Evolutionary conservation across 2,797 vertebrate species (phyloP).

Genomic region (Micropoecilia bifurca): DNA sequence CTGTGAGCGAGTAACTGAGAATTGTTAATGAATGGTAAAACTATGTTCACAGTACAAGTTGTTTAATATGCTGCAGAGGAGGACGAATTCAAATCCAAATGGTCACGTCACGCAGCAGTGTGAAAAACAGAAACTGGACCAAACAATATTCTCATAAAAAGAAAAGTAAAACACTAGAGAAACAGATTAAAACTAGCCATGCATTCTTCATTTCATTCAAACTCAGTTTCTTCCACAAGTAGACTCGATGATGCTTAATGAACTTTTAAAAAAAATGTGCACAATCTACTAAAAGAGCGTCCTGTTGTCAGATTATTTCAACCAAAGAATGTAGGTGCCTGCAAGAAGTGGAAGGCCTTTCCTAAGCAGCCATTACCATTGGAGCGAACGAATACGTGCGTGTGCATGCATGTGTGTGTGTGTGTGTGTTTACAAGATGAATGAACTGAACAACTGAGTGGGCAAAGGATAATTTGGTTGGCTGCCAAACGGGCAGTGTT

Average conservation of each 20-base stretch:
- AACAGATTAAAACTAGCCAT: background rate
- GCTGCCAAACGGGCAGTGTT: background rate
- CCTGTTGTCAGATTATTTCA: background rate
- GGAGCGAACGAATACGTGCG: background rate
- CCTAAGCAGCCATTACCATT: slow-evolving; percentile 27
- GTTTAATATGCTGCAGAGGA: background rate
- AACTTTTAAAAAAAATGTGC: background rate
- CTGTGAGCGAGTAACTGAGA: background rate
- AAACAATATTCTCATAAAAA: background rate
- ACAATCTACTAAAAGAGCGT: background rate
- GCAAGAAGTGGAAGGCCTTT: background rate
- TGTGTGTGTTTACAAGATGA: slow-evolving; percentile 39
- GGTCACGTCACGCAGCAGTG: background rate
- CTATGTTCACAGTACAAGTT: background rate
- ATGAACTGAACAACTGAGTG: background rate
- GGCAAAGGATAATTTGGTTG: slow-evolving; percentile 7
- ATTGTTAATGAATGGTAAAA: background rate
- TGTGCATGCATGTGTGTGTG: background rate
- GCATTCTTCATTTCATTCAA: background rate
- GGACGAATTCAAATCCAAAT: background rate
- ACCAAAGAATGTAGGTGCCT: background rate
- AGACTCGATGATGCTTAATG: background rate
- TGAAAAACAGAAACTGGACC: background rate
- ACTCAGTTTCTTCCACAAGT: background rate
- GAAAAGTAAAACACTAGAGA: background rate